Base-by-base conservation (phyloP, 2,888 invertebrate genomes). In the Drosophila buzzatii region DNA sequence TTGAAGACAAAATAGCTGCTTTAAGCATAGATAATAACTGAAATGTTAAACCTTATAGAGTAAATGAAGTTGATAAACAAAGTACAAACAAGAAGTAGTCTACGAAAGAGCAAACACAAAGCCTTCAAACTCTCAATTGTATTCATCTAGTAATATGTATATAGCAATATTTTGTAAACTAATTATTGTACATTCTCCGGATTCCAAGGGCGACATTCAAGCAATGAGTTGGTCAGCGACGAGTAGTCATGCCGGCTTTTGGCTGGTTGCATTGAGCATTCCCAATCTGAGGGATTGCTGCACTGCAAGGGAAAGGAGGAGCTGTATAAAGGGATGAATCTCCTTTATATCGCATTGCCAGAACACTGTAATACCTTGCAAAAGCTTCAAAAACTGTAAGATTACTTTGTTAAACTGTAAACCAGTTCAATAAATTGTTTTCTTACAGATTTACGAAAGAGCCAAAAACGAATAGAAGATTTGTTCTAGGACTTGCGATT, bases 401-500 rank as follows among this genome's bases (percentile, higher is more conserved):
- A 53, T 18, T 0, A 4, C 4, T 9, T 2, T 14, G n/a, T 10
- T 14, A 9, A 41, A 16, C 8, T 18, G 14, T 20, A 0, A n/a
- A 23, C 23, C 20, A 53, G 23, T 16, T n/a, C 18, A 2, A 5
- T 16, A n/a, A 10, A 68, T n/a, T n/a, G 9, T 20, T 27, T 42
- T 41, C 31, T 57, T 35, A 35, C 80, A 96, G 96, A 89, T 93
- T 96, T 74, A 94, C 94, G 69, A 94, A 94, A 37, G 96, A 96
- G 79, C 94, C 96, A 82, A 94, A 94, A 81, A 93, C 94, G 14
- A 95, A 95, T 81, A 94, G 95, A 9, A 94, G 94, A 53, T 96
- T 96, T 80, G 96, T 95, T 0, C 93, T 96, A 3, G 96, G 96
- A 2, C 92, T 95, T 12, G 95, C 96, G 1, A 96, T 96, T 55